Percentiles rank a stretch among this genome's conserved stretches.
phyloP scores from a whole-genome alignment of 2,888 invertebrate genomes.

The Stenotaenia linearis region DNA sequence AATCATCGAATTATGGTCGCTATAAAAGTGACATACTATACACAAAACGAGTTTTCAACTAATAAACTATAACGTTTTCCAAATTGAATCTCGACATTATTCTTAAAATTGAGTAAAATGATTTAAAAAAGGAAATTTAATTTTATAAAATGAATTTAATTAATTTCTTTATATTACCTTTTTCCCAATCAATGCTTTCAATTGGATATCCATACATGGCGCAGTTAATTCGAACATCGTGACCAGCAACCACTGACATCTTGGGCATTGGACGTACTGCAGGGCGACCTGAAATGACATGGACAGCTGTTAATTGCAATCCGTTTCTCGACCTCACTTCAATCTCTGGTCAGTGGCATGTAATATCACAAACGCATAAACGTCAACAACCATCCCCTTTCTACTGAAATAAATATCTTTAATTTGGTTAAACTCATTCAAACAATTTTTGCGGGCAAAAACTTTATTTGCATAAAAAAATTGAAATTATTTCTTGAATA shows the following conservation, averaged over 20 bases:
- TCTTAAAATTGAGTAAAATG: too few species aligned
- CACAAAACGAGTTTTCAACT: neutral
- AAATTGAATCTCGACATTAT: too few species aligned
- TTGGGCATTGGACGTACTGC: constrained; percentile 32
- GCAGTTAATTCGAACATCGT: constrained; percentile 31
- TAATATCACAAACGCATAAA: neutral
- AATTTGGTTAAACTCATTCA: too few species aligned
- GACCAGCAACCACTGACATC: constrained; percentile 32
- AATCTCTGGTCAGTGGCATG: constrained; percentile 4
- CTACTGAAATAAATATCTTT: too few species aligned
- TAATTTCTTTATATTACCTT: constrained; percentile 11
- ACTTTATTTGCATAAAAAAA: too few species aligned
- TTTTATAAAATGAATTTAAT: too few species aligned
- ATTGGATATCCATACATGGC: constrained; percentile 33
- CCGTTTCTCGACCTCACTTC: constrained; percentile 13
- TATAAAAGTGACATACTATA: neutral
- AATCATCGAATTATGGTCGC: neutral
- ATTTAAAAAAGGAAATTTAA: too few species aligned
- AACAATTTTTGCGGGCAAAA: too few species aligned
- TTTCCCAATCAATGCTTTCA: constrained; percentile 30
- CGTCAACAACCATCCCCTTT: neutral
- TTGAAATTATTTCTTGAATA: too few species aligned
- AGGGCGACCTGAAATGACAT: constrained; percentile 30
- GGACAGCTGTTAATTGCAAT: constrained; percentile 17
- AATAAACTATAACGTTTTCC: neutral